Evolutionary conservation across 2,888 invertebrate species (phyloP).

Genomic region (Drosophila nr. perissopoda): DNA sequence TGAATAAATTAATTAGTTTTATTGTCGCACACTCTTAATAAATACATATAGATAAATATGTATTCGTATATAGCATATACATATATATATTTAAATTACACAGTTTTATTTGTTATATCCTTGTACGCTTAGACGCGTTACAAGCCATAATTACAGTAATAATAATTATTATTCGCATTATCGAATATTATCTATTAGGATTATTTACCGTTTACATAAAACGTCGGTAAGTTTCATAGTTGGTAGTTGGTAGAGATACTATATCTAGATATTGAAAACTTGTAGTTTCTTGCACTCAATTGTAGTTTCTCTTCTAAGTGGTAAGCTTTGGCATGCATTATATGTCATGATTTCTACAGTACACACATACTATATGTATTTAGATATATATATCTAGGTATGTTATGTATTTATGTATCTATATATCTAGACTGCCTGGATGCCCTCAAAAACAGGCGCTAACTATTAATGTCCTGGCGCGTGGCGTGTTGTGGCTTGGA

Average conservation of each 20-base stretch:
- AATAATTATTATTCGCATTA: slow-evolving; percentile 48
- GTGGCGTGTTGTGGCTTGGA: slow-evolving; percentile 27
- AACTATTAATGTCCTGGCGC: slow-evolving; percentile 20
- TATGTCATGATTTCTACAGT: slow-evolving; percentile 80
- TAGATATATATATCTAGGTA: slow-evolving; percentile 25
- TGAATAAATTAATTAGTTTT: slow-evolving; percentile 84
- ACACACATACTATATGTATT: slow-evolving; percentile 40
- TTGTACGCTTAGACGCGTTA: slow-evolving; percentile 26
- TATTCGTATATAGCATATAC: slow-evolving; percentile 23
- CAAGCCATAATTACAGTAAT: slow-evolving; percentile 41
- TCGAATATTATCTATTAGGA: slow-evolving; percentile 68
- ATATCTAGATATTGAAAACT: slow-evolving; percentile 58
- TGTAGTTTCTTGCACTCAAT: slow-evolving; percentile 76
- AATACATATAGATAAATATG: slow-evolving; percentile 39
- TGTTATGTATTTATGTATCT: slow-evolving; percentile 29
- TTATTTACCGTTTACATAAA: slow-evolving; percentile 44
- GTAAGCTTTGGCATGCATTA: slow-evolving; percentile 84
- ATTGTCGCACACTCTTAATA: slow-evolving; percentile 84
- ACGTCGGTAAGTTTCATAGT: slow-evolving; percentile 14
- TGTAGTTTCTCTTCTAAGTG: slow-evolving; percentile 72
- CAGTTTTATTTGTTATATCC: slow-evolving; percentile 54
- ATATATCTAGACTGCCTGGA: slow-evolving; percentile 32
- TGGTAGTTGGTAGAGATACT: slow-evolving; percentile 22
- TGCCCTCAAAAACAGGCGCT: slow-evolving; percentile 15
- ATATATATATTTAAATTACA: slow-evolving; percentile 64